These are phyloP conservation scores for Struthio camelus DNA, from an alignment of 2,113 vertebrate species.

Conservation along the genomic window DNA sequence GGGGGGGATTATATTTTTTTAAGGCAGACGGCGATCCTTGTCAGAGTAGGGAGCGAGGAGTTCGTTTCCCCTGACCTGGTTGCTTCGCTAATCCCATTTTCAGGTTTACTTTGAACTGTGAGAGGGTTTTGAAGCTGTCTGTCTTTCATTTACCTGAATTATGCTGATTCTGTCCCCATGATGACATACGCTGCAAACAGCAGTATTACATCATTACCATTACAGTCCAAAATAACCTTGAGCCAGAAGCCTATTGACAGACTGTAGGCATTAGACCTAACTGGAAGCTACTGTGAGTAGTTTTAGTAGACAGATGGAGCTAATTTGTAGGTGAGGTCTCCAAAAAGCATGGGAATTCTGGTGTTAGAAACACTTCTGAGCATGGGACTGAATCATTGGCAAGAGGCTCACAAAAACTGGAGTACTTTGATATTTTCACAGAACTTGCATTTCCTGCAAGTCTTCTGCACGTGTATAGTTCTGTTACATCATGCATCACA, in stretches of 20 bases:
- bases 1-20: neutral
- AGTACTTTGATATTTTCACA: neutral
- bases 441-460: neutral
- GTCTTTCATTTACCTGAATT: conserved; percentile 34
- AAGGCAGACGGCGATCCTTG: neutral
- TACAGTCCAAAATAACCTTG: conserved; percentile 11
- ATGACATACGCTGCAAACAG: neutral
- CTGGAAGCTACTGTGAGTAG: neutral
- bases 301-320: neutral
- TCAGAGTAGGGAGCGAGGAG: neutral
- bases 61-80: conserved; percentile 37
- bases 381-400: neutral
- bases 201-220: neutral
- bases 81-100: conserved; percentile 55
- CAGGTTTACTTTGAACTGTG: conserved; percentile 35
- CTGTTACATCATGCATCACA: neutral
- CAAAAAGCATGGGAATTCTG: neutral
- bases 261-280: neutral
- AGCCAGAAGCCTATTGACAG: neutral
- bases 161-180: conserved; percentile 35
- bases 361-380: neutral
- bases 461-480: neutral
- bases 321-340: neutral
- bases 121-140: conserved; percentile 34
- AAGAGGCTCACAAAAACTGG: neutral